These are phyloP conservation scores for Battus philenor DNA, from an alignment of 1,140 invertebrate genomes.

Conservation along the genomic window DNA sequence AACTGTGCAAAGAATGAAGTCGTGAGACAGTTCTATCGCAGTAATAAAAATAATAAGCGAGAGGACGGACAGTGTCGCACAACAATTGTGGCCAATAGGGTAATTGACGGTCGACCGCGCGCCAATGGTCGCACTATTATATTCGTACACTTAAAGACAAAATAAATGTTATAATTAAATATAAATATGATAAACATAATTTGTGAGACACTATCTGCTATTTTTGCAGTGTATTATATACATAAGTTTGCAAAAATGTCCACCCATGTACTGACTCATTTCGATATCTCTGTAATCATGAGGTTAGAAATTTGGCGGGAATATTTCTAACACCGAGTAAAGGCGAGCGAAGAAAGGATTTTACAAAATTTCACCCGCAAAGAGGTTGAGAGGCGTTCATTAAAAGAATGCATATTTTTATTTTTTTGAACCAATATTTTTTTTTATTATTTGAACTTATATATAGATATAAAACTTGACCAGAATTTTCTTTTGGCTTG, in stretches of 20 bases:
- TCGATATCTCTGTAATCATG: no score
- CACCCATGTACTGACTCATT: no score
- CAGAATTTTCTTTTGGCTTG: no score
- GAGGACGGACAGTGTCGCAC: slow-evolving; percentile 62
- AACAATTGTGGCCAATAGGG: slow-evolving; percentile 69
- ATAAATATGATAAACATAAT: not conserved
- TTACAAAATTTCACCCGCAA: no score
- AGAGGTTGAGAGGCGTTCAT: no score
- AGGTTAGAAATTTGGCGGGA: no score
- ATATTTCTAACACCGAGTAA: no score
- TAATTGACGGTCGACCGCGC: slow-evolving; percentile 63
- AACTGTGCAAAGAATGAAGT: not conserved
- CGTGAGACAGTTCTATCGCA: slow-evolving; percentile 5
- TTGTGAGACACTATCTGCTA: not conserved
- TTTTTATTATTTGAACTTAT: no score
- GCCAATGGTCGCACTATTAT: slow-evolving; percentile 70
- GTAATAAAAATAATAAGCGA: slow-evolving; percentile 41
- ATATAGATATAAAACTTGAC: no score
- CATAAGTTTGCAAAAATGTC: not conserved
- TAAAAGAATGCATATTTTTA: no score
- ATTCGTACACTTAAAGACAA: slow-evolving; percentile 32
- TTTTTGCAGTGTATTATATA: not conserved
- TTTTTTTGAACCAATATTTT: no score
- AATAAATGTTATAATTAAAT: slow-evolving; percentile 3
- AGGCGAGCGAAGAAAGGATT: no score